A percentile compares a stretch with the other conserved stretches of the same genome.
phyloP scores from a whole-genome alignment of 2,113 vertebrate species.

The Ifrita kowaldi region DNA sequence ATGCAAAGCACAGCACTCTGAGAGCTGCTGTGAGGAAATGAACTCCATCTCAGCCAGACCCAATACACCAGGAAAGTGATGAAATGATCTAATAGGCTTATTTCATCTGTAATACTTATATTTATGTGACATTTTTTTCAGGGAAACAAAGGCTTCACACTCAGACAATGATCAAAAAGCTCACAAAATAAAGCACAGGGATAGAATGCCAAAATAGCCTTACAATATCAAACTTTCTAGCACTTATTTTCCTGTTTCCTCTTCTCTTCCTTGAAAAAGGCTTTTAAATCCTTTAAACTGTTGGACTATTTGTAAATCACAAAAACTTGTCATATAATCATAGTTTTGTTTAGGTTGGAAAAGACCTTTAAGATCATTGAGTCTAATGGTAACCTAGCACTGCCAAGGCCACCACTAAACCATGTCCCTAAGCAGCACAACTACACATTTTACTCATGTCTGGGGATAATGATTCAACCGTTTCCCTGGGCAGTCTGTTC shows the following conservation, averaged over 20 bases:
- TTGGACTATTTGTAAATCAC: background rate
- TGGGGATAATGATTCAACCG: background rate
- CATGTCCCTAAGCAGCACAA: background rate
- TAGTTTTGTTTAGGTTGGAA: background rate
- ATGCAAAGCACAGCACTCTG: background rate
- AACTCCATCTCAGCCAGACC: background rate
- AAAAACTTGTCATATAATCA: background rate
- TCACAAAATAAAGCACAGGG: conserved; percentile 13
- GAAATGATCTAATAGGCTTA: conserved; percentile 4
- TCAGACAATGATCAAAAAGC: conserved; percentile 7
- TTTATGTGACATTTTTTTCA: conserved; percentile 9
- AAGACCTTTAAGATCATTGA: background rate
- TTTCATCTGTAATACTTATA: conserved; percentile 20
- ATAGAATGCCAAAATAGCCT: background rate
- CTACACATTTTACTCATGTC: background rate
- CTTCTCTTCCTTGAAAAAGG: background rate
- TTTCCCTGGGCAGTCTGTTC: background rate
- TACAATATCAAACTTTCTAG: background rate
- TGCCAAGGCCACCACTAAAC: background rate
- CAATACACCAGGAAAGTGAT: background rate
- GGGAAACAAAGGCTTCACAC: background rate
- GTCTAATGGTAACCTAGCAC: background rate
- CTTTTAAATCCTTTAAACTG: background rate
- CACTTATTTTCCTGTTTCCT: background rate
- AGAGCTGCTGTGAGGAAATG: background rate